phyloP scores from a whole-genome alignment of 2,113 vertebrate species.

The Empidonax alnorum region DNA sequence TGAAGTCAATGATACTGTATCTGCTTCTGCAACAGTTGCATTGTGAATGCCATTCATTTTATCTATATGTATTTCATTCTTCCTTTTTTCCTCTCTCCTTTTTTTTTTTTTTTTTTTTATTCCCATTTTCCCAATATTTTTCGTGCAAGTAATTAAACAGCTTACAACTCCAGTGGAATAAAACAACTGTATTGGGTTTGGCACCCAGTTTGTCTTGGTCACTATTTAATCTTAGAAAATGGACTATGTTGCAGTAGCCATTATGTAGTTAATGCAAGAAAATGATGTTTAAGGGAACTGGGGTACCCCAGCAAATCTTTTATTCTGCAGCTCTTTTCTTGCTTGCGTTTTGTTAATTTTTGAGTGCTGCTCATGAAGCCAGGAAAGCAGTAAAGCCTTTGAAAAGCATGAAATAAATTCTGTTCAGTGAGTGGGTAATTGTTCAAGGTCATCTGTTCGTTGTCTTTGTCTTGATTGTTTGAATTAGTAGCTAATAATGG shows the following conservation, averaged over 20 bases:
- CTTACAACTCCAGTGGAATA: neutral
- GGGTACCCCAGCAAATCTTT: conserved; percentile 14
- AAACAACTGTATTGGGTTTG: neutral
- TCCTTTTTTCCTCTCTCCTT: too few species aligned
- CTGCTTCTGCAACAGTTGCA: neutral
- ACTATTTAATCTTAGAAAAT: conserved; percentile 12
- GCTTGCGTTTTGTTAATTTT: conserved; percentile 52
- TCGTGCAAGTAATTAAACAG: neutral
- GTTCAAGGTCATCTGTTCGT: conserved; percentile 79
- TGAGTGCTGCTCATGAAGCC: conserved; percentile 37
- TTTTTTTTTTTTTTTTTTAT: neutral
- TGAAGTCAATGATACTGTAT: neutral
- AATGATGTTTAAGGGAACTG: neutral
- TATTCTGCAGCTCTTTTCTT: conserved; percentile 5
- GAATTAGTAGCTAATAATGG: conserved; percentile 81
- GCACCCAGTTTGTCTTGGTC: neutral
- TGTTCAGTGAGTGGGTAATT: conserved; percentile 73
- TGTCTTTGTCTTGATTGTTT: conserved; percentile 80
- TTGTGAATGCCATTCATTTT: neutral
- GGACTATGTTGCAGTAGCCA: neutral
- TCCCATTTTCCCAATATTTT: neutral
- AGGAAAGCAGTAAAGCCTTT: conserved; percentile 58
- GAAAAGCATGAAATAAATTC: conserved; percentile 78
- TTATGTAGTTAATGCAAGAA: conserved; percentile 17
- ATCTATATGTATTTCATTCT: neutral